A percentile compares a stretch with the other conserved stretches of the same genome.
These are phyloP conservation scores for Brachionus paranguensis DNA, from an alignment of 1,140 invertebrate genomes.

Conservation along the genomic window DNA sequence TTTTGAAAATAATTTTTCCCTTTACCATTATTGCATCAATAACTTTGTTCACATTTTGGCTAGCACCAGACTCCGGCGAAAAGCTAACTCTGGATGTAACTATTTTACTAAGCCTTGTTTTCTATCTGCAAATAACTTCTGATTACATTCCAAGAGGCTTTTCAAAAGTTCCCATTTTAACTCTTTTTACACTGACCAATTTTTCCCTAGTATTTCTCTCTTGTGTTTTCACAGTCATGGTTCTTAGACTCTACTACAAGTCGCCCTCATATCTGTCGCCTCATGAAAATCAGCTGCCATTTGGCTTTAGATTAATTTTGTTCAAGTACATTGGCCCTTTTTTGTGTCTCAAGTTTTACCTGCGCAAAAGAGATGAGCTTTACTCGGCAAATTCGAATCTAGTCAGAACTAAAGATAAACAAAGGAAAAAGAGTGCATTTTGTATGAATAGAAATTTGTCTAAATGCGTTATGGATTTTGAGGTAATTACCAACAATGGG, in stretches of 20 bases:
- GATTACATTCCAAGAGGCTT: slow-evolving; percentile 29
- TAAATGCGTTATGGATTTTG: neutral
- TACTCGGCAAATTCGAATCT: neutral
- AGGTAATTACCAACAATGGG: neutral
- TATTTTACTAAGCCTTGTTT: slow-evolving; percentile 6
- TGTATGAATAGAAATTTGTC: neutral
- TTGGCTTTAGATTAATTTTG: neutral
- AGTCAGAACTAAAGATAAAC: neutral
- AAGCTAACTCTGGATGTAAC: slow-evolving; percentile 36
- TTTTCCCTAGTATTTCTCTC: slow-evolving; percentile 39
- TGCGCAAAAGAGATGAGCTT: neutral
- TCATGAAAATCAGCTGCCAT: neutral
- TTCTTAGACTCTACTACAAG: slow-evolving; percentile 25
- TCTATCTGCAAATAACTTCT: slow-evolving; percentile 36
- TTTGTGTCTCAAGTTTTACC: slow-evolving; percentile 12
- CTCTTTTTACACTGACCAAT: slow-evolving; percentile 21
- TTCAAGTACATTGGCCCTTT: slow-evolving; percentile 17
- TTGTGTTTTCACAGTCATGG: slow-evolving; percentile 28
- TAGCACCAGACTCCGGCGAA: slow-evolving; percentile 35
- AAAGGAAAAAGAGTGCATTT: neutral
- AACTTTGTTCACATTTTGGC: slow-evolving; percentile 32
- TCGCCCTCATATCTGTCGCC: neutral
- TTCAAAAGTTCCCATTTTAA: slow-evolving; percentile 30
- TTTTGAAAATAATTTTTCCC: slow-evolving; percentile 39
- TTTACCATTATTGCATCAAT: slow-evolving; percentile 23